Evolutionary conservation across 2,797 vertebrate genomes (phyloP), one percentile per base, ranked within the genome.

Genomic region (Percopsis omiscomaycus): DNA sequence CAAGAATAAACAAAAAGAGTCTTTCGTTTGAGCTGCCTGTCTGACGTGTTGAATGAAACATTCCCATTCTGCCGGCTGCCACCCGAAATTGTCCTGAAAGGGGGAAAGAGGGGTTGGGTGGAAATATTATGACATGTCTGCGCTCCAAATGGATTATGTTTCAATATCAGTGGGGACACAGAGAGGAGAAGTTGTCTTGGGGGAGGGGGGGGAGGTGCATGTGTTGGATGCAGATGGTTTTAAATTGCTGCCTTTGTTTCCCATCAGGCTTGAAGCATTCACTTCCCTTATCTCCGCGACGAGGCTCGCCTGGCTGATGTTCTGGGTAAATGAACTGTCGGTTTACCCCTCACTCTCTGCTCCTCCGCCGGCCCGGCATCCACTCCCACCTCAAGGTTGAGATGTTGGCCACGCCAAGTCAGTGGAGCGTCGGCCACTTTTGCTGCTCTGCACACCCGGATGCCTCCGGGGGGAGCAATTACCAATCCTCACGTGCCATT

Each of bases 181-280:
- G 78, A 76, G 77, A 79, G 75, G 54, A 68, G 77, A 75, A 69
- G 70, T 48, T 66, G 48, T 66, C 53, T 66, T 46, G 28, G 48
- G 66, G 54, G 59, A 4, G 45, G 56, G 61, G 37, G 45, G 16
- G 30, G 30, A 58, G 78, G 68, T 67, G 79, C 84, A 81, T 81
- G 82, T 83, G 86, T 83, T 85, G 78, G 87, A 92, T 90, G 90
- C 87, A 90, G 90, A 92, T 91, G 92, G 84, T 89, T 92, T 93
- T 88, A 93, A 93, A 93, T 92, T 93, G 90, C 90, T 87, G 87
- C 88, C 88, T 93, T 93, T 93, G 92, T 92, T 92, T 92, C 82
- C 91, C 88, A 92, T 92, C 90, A 89, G 85, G 79, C 86, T 81
- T 88, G 88, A 92, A 89, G 87, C 84, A 84, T 90, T 88, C 88